Percentiles rank a stretch among this genome's conserved stretches.
Conservation (phyloP, 2,888 invertebrate species). For the Tetranychus truncatus region DNA sequence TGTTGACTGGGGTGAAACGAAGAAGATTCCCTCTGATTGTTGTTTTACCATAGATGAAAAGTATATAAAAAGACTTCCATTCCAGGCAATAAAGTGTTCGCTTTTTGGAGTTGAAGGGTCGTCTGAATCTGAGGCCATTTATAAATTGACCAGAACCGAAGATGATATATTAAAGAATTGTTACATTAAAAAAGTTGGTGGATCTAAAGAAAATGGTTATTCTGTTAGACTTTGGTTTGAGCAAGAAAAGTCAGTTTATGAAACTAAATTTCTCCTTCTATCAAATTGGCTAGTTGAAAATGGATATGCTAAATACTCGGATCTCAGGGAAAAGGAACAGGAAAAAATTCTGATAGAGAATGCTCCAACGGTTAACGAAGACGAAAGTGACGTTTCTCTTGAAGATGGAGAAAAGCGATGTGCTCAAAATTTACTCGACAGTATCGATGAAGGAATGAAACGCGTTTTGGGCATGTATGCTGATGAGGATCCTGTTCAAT, state of each 20-base stretch:
- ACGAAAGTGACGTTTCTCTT: background rate
- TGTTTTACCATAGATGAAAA: constrained; percentile 2
- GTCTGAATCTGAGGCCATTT: background rate
- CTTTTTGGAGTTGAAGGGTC: constrained; percentile 7
- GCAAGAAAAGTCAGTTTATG: background rate
- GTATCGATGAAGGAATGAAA: background rate
- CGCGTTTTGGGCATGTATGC: too few species aligned
- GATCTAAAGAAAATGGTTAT: background rate
- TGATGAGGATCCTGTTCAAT: background rate
- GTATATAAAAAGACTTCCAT: constrained; percentile 13
- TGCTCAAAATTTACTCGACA: background rate
- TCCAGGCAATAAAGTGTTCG: constrained; percentile 16
- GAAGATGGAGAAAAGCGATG: background rate
- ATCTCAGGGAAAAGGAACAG: background rate
- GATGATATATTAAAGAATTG: background rate
- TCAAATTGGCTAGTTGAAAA: background rate
- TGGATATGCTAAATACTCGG: background rate
- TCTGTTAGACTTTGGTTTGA: constrained; percentile 7
- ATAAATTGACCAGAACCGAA: constrained; percentile 3
- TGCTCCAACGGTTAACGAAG: background rate
- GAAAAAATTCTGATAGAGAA: background rate
- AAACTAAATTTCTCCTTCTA: background rate
- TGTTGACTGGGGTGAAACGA: constrained; percentile 4
- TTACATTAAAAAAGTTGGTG: background rate
- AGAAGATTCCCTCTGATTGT: background rate